Percentiles rank a stretch among this genome's conserved stretches.
phyloP scores from a whole-genome alignment of 2,797 vertebrate species.

The Danio albolineatus region DNA sequence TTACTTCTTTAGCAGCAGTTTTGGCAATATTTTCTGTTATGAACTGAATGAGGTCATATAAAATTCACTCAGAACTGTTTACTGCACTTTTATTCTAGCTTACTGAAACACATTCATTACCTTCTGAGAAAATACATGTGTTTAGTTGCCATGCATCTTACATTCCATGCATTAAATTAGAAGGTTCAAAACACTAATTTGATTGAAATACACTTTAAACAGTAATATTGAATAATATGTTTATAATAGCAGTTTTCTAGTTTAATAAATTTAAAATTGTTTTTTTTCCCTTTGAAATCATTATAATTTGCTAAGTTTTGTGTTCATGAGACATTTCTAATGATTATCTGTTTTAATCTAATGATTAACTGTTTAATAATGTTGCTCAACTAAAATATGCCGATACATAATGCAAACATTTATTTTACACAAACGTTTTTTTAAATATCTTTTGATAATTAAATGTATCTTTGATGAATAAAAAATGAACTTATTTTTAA shows the following conservation, averaged over 20 bases:
- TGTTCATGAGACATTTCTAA: no score
- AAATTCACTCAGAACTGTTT: not conserved
- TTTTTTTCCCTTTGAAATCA: no score
- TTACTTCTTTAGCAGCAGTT: not conserved
- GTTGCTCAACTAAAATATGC: no score
- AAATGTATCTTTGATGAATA: not conserved
- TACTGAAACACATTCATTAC: not conserved
- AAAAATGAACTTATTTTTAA: not conserved
- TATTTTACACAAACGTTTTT: no score
- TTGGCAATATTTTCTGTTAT: not conserved
- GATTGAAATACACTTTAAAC: not conserved
- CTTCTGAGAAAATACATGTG: not conserved
- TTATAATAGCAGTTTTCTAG: not conserved
- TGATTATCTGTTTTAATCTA: no score
- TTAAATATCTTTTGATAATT: not conserved
- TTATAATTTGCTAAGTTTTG: no score
- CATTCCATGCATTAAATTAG: not conserved
- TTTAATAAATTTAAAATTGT: not conserved
- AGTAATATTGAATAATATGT: not conserved
- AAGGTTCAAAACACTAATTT: no score
- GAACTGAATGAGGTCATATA: not conserved
- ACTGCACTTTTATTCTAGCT: not conserved
- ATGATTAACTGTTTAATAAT: no score
- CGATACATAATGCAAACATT: no score
- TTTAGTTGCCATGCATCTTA: conserved; percentile 13